Evolutionary conservation across 2,888 invertebrate species (phyloP), one percentile per base, ranked within the genome.

Genomic region (Troides helena): DNA sequence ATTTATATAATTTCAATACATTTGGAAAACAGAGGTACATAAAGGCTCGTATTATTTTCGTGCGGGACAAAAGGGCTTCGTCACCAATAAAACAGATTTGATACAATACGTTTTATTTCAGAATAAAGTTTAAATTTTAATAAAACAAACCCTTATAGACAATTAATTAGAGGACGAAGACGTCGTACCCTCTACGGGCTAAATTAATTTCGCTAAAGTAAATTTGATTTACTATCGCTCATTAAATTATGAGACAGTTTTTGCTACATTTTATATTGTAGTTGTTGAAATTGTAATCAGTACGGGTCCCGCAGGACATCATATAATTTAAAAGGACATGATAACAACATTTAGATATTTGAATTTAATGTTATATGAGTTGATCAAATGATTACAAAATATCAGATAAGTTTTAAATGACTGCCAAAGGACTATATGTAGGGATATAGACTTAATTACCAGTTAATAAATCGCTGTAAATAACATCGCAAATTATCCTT

Each of bases 141-240:
- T 57, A 57, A 57, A 21, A 57, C 57, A 10, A 21, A 5, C 10
- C 21, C 57, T 18, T 5, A 57, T 21, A 57, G 57, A 57, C 57
- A 21, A 21, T 57, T 21, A 57, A 57, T 57, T 57, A 57, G n/a
- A 23, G 18, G 57, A 21, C 21, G 57, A 46, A 46, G 8, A 50
- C 10, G 57, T 21, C 57, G 21, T 57, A 18, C 21, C 6, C 57
- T 57, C 21, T 21, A 57, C 57, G 57, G 10, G 18, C 57, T 57
- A 21, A 57, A 57, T 57, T 21, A 57, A 57, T 57, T 57, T 57
- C 6, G 57, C 18, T 10, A 6, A 21, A 5, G 21, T 57, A n/a
- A 57, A 57, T 57, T 57, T 57, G 21, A 57, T 57, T 23, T 57
- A 57, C n/a, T 57, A 57, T 50, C 50, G 18, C 14, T 50, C 50